phyloP scores from a whole-genome alignment of 2,888 invertebrate species.

The Augochlorella aurata region DNA sequence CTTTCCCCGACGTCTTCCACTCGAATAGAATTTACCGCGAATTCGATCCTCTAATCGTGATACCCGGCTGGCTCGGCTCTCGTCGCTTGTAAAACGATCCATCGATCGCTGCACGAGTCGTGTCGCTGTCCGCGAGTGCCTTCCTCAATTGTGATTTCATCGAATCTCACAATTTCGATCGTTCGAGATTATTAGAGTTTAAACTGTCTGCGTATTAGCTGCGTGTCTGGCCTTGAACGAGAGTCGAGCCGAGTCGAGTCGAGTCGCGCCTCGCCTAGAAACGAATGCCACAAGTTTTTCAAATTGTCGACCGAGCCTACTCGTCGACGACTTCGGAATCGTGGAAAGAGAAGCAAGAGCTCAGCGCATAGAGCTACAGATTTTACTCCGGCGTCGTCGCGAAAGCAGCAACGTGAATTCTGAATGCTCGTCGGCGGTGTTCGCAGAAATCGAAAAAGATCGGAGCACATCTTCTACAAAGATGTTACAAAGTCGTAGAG shows the following conservation, averaged over 20 bases:
- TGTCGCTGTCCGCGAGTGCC: background rate
- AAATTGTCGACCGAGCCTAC: background rate
- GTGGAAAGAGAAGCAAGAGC: background rate
- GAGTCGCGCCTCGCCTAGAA: background rate
- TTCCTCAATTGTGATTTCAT: constrained; percentile 11
- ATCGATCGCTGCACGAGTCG: constrained; percentile 3
- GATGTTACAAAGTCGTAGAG: background rate
- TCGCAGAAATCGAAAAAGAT: background rate
- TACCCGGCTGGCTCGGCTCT: constrained; percentile 17
- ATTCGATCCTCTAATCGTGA: constrained; percentile 7
- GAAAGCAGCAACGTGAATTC: background rate
- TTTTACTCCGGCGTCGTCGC: no score
- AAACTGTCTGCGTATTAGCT: background rate
- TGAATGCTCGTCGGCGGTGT: background rate
- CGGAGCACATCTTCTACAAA: background rate
- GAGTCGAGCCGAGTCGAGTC: background rate
- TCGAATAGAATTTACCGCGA: constrained; percentile 33
- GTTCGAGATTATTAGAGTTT: constrained; percentile 12
- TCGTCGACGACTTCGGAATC: background rate
- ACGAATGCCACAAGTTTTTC: background rate
- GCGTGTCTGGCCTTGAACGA: background rate
- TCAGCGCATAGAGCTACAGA: background rate
- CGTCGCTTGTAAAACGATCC: constrained; percentile 4
- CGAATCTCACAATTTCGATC: constrained; percentile 11
- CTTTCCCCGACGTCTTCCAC: constrained; percentile 55